Percentiles rank a stretch among this genome's conserved stretches.
These are phyloP conservation scores for Tinea trinotella DNA, from an alignment of 2,888 invertebrate genomes.

Conservation along the genomic window DNA sequence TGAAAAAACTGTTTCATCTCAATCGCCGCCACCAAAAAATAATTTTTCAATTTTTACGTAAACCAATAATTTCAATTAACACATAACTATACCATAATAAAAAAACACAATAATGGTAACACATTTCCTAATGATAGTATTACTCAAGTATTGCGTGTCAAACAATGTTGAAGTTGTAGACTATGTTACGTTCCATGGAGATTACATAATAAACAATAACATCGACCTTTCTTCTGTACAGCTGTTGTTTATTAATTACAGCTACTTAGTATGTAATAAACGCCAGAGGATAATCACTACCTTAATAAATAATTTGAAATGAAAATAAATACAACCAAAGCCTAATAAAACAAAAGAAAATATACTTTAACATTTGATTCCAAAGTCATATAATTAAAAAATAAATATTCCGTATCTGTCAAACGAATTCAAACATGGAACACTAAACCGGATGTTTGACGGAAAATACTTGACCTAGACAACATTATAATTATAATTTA, in stretches of 20 bases:
- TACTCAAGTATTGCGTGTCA: background rate
- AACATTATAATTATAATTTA: background rate
- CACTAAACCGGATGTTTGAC: slow-evolving; percentile 20
- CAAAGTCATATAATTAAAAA: background rate
- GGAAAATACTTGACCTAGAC: slow-evolving; percentile 18
- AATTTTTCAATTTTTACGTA: no score
- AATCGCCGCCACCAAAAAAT: no score
- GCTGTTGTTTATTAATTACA: background rate
- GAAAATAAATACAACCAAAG: no score
- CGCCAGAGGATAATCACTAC: no score
- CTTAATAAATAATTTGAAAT: no score
- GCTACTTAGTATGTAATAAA: background rate
- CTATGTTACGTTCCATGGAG: background rate
- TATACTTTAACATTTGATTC: no score
- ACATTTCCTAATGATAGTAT: background rate
- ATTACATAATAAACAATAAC: background rate
- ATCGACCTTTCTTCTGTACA: no score
- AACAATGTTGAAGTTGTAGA: background rate
- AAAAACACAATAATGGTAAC: background rate
- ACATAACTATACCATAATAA: background rate
- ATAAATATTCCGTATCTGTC: background rate
- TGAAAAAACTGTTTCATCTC: no score
- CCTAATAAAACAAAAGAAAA: no score
- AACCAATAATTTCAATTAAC: no score
- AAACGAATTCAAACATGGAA: background rate